Percentiles rank a stretch among this genome's conserved stretches.
Conservation (phyloP, 1,140 invertebrate genomes). For the Chironomus tepperi region DNA sequence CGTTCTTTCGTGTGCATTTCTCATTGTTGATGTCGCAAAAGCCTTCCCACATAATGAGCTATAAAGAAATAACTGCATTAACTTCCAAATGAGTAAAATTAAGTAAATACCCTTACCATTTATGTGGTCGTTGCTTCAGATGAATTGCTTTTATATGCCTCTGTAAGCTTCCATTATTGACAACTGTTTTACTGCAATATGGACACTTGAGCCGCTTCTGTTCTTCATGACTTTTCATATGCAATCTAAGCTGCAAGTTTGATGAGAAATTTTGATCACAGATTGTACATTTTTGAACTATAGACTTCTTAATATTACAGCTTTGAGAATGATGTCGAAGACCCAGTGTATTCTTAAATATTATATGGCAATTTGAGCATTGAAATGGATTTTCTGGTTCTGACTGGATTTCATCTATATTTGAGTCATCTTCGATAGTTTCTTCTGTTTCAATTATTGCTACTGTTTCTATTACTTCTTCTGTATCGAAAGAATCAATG, state of each 20-base stretch:
- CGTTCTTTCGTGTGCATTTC: background rate
- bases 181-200: background rate
- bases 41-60: background rate
- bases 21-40: background rate
- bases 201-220: background rate
- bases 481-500: background rate
- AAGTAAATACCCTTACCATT: background rate
- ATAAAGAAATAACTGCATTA: background rate
- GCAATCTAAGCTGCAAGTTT: background rate
- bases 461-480: background rate
- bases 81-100: background rate
- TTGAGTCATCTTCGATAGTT: background rate
- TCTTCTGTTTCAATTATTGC: background rate
- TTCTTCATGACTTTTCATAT: background rate
- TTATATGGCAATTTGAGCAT: background rate
- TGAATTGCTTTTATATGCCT: conserved; percentile 5
- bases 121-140: background rate
- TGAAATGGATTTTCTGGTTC: background rate
- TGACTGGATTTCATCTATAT: background rate
- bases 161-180: background rate
- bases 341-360: background rate
- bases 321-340: background rate
- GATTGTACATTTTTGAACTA: background rate
- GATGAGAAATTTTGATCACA: background rate
- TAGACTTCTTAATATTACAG: background rate